Conservation (phyloP, 2,797 vertebrate genomes). For the Halcyon badia region DNA sequence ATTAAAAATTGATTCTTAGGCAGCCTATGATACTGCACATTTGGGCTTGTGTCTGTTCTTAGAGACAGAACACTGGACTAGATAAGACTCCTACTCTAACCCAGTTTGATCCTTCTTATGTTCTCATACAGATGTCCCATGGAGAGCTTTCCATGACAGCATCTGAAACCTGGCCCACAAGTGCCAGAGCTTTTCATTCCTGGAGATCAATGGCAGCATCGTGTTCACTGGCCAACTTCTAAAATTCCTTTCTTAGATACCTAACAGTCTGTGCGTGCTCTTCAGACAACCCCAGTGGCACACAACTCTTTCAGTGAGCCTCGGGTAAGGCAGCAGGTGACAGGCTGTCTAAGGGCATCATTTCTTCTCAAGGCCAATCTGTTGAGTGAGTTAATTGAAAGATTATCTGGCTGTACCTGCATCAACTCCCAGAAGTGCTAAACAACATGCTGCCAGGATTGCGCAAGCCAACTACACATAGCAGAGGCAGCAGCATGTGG, state of each 20-base stretch:
- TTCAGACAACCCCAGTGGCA: neutral
- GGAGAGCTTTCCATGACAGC: neutral
- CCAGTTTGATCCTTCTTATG: neutral
- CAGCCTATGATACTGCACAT: neutral
- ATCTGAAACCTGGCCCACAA: neutral
- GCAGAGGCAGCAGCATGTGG: neutral
- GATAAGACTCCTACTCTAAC: neutral
- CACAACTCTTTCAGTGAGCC: neutral
- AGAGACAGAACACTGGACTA: neutral
- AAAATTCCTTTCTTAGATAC: neutral
- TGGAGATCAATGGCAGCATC: neutral
- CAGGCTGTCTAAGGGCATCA: neutral
- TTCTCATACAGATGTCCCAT: neutral
- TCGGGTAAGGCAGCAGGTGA: neutral
- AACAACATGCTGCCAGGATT: neutral
- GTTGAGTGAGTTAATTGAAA: neutral
- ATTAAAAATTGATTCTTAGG: neutral
- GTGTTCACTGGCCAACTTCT: rapidly evolving
- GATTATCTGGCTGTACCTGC: neutral
- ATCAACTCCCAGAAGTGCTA: neutral
- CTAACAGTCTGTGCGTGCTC: neutral
- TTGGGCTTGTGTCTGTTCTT: neutral
- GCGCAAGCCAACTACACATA: rapidly evolving
- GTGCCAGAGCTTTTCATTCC: neutral
- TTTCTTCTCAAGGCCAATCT: neutral